These are phyloP conservation scores for Caenorhabditis angaria DNA, from an alignment of 2,888 invertebrate species.

Conservation along the genomic window DNA sequence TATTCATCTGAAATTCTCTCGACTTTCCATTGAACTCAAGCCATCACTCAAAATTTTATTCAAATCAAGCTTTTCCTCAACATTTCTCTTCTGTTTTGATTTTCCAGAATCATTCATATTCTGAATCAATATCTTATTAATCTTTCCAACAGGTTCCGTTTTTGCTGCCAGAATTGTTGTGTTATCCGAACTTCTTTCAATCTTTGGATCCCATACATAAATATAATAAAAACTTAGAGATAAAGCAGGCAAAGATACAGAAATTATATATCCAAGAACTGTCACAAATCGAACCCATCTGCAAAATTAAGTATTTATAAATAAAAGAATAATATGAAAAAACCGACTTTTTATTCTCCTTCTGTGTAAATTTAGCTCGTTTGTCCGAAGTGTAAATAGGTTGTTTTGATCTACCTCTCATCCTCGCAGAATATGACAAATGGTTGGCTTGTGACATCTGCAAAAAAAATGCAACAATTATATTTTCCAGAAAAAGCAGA, in stretches of 20 bases:
- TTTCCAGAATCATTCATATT: background rate
- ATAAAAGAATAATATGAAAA: background rate
- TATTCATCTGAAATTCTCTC: background rate
- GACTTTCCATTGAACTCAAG: background rate
- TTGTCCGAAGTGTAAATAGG: conserved; percentile 62
- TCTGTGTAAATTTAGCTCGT: conserved; percentile 58
- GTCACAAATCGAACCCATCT: conserved; percentile 69
- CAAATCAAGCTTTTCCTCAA: conserved; percentile 24
- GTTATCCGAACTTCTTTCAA: no score
- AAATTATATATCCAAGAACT: conserved; percentile 66
- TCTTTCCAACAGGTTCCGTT: conserved; percentile 6
- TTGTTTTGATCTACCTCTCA: conserved; percentile 51
- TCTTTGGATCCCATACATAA: conserved; percentile 65
- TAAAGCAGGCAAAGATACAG: conserved; percentile 66
- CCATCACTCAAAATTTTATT: background rate
- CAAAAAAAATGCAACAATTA: background rate
- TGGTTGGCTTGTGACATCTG: conserved; percentile 46
- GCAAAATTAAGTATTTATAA: conserved; percentile 11
- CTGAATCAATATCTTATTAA: no score
- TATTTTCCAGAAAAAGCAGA: conserved; percentile 9
- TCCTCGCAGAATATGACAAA: conserved; percentile 47
- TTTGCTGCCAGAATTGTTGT: conserved; percentile 28
- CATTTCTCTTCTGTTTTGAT: no score
- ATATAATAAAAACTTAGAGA: conserved; percentile 65
- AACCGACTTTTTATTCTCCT: conserved; percentile 56